Base-by-base conservation (phyloP, 2,888 invertebrate species). In the Endotricha flammealis region DNA sequence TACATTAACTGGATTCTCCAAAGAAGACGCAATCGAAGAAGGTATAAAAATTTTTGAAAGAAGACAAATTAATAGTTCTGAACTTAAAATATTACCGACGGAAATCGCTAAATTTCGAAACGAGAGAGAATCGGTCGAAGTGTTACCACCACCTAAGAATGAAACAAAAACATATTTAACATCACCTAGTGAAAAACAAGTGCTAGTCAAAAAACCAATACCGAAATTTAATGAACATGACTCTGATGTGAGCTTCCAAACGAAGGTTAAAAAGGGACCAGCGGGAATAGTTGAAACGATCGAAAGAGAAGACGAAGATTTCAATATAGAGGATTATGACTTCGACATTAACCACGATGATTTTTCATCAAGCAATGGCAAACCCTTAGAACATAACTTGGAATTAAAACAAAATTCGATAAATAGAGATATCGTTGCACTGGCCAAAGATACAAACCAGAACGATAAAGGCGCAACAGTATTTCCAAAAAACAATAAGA, bases 281-380 rank as follows among this genome's bases (percentile, higher is more conserved):
- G 34, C 50, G 1, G 56, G 52, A 35, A 41, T 57, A 2, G 38
- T 44, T 5, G 76, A 77, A 33, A 73, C 77, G 0, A 59, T 57
- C 2, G 81, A 82, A 23, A 64, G 75, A 32, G 83, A 82, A 55
- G 82, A 85, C 12, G 78, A 81, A 48, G 83, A 85, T 39, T 83
- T 82, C 25, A 80, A 70, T 50, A 37, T 82, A 8, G 64, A 69
- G 6, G 83, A 85, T 43, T 83, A 82, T 30, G 82, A 85, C 20
- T 83, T 85, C 30, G 83, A 82, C 43, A 53, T 77, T 1, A 72
- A 76, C 38, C 82, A 83, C 34, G 83, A 85, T 34, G 83, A 82
- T 43, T 83, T 64, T 12, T 41, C 51, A 1, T 41, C 51, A 1
- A 63, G 74, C 1, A 61, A 75, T 46, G 67, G 72, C 2, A 81